Evolutionary conservation across 2,797 vertebrate species (phyloP), one percentile per base, ranked within the genome.

Genomic region (Pogoniulus pusillus): DNA sequence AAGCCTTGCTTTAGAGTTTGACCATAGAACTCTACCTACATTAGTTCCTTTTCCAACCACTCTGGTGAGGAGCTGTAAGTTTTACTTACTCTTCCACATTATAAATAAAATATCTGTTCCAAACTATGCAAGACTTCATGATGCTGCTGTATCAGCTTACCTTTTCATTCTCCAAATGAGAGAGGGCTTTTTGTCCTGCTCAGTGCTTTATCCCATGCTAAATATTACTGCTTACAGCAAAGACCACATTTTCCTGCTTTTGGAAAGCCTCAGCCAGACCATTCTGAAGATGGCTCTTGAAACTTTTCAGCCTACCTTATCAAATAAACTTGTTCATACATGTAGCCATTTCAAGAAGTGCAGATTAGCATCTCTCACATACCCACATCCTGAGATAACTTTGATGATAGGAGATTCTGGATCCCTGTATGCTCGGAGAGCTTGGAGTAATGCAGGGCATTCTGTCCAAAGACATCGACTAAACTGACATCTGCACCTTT

Each of bases 391-490:
- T 97, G 97, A 54, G 92, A 97, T 54, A 98, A 97, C 93, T 96
- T 98, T 65, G 97, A 98, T 8, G 98, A 97, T 13, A 99, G 96
- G 30, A 97, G 92, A 51, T 95, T 96, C 96, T 96, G 98, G 91
- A 99, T 97, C 81, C 98, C 98, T 29, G 95, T 71, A 84, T 97
- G 98, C 89, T 97, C 97, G 0, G 98, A 98, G 90, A 98, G 92
- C 89, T 97, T 98, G 93, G 98, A 96, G 7, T 98, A 99, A 96
- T 99, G 97, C 49, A 98, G 90, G 47, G 98, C 98, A 85, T 98
- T 98, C 20, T 98, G 98, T 89, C 98, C 99, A 74, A 99, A 98
- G 27, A 98, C 97, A 85, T 99, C 99, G 19, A 98, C 96, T n/a
- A 98, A 96, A 37, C 72, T 96, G 88, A 98, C 88, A 88, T 98